These are phyloP conservation scores for Lytechinus variegatus DNA, from an alignment of 35 echinoderm and acorn worm genomes.

Conservation along the genomic window DNA sequence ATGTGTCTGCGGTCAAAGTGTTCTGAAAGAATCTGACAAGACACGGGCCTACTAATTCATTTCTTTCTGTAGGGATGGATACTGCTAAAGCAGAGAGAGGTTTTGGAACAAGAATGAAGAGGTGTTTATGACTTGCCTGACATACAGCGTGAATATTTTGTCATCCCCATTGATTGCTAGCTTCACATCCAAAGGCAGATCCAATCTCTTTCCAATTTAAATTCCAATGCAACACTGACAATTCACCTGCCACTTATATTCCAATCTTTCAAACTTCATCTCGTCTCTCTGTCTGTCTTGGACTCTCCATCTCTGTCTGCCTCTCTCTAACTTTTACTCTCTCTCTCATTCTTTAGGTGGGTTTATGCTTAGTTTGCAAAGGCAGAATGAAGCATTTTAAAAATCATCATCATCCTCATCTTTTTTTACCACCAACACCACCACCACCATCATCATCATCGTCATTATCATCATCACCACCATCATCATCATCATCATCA, in stretches of 20 bases:
- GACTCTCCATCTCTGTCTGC: too few species aligned
- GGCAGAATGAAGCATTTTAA: too few species aligned
- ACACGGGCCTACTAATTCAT: background rate
- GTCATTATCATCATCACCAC: background rate
- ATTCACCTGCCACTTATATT: conserved; percentile 20
- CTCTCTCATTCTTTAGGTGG: too few species aligned
- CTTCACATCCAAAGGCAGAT: background rate
- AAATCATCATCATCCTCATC: too few species aligned
- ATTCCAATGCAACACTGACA: conserved; percentile 2
- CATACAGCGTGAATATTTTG: too few species aligned
- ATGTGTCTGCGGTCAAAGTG: too few species aligned
- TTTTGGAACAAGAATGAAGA: background rate
- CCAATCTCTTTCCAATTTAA: conserved; percentile 22
- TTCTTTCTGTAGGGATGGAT: background rate
- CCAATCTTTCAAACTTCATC: background rate
- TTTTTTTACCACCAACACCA: too few species aligned
- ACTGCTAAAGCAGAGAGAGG: background rate
- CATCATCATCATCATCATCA: background rate
- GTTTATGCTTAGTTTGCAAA: too few species aligned
- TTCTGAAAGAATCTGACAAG: background rate
- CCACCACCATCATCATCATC: background rate
- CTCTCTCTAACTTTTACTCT: too few species aligned
- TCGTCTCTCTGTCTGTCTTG: too few species aligned
- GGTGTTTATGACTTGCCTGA: background rate
- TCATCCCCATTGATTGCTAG: too few species aligned